Base-by-base conservation (phyloP, 2,888 invertebrate species). In the Ormyrus nitidulus region DNA sequence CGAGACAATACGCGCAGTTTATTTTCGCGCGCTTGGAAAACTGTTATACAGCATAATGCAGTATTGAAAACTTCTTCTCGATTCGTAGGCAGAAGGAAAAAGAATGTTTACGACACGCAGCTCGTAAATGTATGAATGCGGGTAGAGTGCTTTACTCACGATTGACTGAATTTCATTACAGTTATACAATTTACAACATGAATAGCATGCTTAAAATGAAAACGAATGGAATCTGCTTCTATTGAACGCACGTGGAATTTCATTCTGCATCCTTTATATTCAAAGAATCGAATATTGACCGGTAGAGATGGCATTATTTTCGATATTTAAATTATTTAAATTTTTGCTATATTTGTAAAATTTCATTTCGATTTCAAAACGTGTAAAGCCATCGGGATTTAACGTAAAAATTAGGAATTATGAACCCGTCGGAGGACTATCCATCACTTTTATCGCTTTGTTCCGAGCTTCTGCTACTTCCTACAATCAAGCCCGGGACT, bases 91-190 rank as follows among this genome's bases (percentile, higher is more conserved):
- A 44, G 44, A 9, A 62, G 10, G 61, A 44, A 46, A 34, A n/a
- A 62, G 46, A 62, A 62, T 46, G 44, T 62, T 62, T 62, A 46
- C n/a, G 61, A 62, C 46, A 62, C 34, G 44, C n/a, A 62, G 11
- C 61, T 62, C 61, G 61, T 62, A 62, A 62, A 62, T 62, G 61
- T 46, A 34, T 62, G 61, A 62, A 62, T 44, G 61, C 61, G 46
- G 10, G 44, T 0, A 44, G 46, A 62, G 61, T 44, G 61, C 61
- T 62, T 62, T 62, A 10, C 44, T 46, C 46, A 46, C 44, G 44
- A 62, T 5, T 62, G 61, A 62, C 61, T 62, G 61, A 10, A 46
- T 62, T 62, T 62, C 61, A 62, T 62, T 11, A 46, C 61, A 34
- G 61, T 34, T 62, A 44, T 44, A 62, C 46, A 62, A 62, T 46